A percentile compares a stretch with the other conserved stretches of the same genome.
Evolutionary conservation across 2,797 vertebrate species (phyloP).

Genomic region (Gallinago nigripennis): DNA sequence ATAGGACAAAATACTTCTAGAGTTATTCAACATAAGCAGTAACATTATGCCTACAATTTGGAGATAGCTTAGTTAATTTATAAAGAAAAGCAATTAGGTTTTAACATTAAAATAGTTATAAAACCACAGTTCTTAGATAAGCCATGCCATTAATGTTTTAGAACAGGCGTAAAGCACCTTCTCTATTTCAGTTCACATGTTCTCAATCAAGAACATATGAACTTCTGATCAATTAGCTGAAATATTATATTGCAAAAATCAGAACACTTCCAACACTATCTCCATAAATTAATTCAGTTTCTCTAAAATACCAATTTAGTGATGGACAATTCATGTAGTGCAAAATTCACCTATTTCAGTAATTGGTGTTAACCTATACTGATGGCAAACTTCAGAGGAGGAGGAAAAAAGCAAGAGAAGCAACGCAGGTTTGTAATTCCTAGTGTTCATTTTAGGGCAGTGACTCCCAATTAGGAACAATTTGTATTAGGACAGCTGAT

Average conservation of each 20-base stretch:
- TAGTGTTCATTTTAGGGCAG: background rate
- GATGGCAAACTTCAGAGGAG: background rate
- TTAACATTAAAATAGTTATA: background rate
- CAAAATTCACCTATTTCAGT: background rate
- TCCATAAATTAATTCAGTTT: background rate
- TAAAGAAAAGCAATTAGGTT: background rate
- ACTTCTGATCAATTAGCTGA: background rate
- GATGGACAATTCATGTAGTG: background rate
- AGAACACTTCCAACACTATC: background rate
- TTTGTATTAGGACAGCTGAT: background rate
- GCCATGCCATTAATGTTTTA: background rate
- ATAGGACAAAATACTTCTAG: background rate
- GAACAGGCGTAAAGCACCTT: background rate
- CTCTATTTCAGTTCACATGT: background rate
- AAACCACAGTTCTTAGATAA: background rate
- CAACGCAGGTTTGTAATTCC: background rate
- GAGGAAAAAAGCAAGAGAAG: background rate
- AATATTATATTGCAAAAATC: background rate
- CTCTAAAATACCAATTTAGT: background rate
- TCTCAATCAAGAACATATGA: background rate
- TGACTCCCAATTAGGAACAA: background rate
- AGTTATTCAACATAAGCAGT: background rate
- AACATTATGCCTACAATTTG: background rate
- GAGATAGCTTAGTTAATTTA: background rate
- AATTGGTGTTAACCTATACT: background rate